A percentile compares a stretch with the other conserved stretches of the same genome.
These are phyloP conservation scores for Brienomyrus brachyistius DNA, from an alignment of 2,113 vertebrate genomes.

Conservation along the genomic window DNA sequence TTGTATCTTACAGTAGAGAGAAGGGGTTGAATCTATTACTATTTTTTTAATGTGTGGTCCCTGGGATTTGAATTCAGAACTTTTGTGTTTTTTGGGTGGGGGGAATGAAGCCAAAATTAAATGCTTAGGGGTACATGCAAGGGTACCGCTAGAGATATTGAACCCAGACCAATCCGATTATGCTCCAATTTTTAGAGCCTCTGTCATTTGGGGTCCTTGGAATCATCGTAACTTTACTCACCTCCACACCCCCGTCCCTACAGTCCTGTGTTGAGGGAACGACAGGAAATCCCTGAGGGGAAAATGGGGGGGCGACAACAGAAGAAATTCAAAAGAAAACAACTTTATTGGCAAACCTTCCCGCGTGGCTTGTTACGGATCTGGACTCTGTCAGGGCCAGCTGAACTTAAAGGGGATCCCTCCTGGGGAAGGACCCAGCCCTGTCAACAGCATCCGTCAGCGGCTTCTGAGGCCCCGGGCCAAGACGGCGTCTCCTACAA, in stretches of 20 bases:
- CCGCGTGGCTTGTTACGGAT: background rate
- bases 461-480: background rate
- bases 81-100: background rate
- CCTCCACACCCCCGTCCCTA: background rate
- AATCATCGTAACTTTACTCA: background rate
- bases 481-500: background rate
- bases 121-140: background rate
- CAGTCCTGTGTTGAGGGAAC: background rate
- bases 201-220: background rate
- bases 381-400: background rate
- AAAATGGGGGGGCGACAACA: background rate
- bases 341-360: background rate
- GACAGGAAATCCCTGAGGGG: background rate
- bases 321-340: background rate
- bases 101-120: background rate
- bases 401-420: background rate
- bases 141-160: background rate
- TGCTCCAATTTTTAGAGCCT: background rate
- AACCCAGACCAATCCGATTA: background rate
- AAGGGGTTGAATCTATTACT: background rate
- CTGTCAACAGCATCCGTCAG: conserved; percentile 3
- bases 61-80: background rate
- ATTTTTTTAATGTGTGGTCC: background rate
- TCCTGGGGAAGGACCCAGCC: no score
- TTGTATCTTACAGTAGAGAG: background rate